These are phyloP conservation scores for Sus cebifrons DNA, from an alignment of 2,797 vertebrate species.

Conservation along the genomic window DNA sequence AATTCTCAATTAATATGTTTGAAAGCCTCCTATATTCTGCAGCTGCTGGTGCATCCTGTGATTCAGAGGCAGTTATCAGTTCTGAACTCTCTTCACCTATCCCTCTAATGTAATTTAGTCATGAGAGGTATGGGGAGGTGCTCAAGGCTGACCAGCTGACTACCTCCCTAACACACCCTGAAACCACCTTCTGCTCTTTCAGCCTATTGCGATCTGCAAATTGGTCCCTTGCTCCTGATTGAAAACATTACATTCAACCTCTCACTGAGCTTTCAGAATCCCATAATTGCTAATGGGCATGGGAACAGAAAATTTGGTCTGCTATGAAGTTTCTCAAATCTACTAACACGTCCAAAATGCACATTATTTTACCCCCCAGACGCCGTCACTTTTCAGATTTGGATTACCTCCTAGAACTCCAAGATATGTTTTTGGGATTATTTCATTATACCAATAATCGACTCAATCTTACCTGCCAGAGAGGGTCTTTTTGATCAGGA, in stretches of 20 bases:
- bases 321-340: constrained; percentile 23
- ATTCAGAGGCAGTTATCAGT: neutral
- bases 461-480: constrained; percentile 95
- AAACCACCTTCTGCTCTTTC: neutral
- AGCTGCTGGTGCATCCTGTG: neutral
- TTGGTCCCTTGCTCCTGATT: neutral
- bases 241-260: neutral
- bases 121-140: neutral
- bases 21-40: neutral
- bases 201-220: neutral
- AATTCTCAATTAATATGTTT: neutral
- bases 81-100: neutral
- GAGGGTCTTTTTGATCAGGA: constrained; percentile 97
- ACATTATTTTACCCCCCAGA: neutral
- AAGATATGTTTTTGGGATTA: neutral
- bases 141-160: neutral
- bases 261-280: neutral
- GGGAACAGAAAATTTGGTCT: neutral
- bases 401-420: neutral
- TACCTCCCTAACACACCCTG: neutral
- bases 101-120: neutral
- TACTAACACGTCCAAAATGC: neutral
- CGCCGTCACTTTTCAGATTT: constrained; percentile 22
- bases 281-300: neutral
- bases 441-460: neutral